Base-by-base conservation (phyloP, 92 coral and sea anemone species). In the Phenganax subtilis region DNA sequence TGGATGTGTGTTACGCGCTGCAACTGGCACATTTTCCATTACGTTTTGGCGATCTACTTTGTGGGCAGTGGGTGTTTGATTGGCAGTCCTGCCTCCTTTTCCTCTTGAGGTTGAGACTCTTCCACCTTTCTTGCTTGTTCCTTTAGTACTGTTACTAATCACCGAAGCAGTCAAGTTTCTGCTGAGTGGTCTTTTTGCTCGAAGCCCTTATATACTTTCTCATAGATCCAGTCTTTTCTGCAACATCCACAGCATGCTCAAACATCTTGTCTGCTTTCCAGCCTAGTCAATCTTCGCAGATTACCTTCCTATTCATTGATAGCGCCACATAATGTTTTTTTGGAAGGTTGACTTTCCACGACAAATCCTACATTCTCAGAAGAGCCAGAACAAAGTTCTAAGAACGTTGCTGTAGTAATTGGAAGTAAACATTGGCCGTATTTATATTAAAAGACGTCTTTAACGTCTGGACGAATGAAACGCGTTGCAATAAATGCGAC, bases 191-290 rank as follows among this genome's bases (percentile, higher is more conserved):
- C 80, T 64, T 56, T 75, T 75, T 11, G 16, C 64, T 51, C 64
- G 61, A 54, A 75, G 47, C 80, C 80, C 54, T 7, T 75, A 75
- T 8, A 51, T 75, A 75, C 31, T 17, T 17, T 5, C 63, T 51
- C 5, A 20, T 54, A 2, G 57, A 7, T 10, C 80, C 80, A 51
- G 31, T 11, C 29, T 54, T 75, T 15, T 75, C 80, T 53, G 80
- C 80, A 9, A 20, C 80, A 16, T 62, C 80, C 8, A 75, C 10
- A 54, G 80, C 28, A 75, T 75, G 80, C 6, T 62, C 61, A 54
- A 62, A 75, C 11, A 75, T 75, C 64, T 75, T 75, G 7, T 10
- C 10, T 15, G 80, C 80, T 54, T 75, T 75, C 80, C 80, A 75
- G n/a, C 14, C 51, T 14, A 64, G 64, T 54, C 80, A 75, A 51